Evolutionary conservation across 1,140 invertebrate genomes (phyloP).

Genomic region (Lepidurus packardi): DNA sequence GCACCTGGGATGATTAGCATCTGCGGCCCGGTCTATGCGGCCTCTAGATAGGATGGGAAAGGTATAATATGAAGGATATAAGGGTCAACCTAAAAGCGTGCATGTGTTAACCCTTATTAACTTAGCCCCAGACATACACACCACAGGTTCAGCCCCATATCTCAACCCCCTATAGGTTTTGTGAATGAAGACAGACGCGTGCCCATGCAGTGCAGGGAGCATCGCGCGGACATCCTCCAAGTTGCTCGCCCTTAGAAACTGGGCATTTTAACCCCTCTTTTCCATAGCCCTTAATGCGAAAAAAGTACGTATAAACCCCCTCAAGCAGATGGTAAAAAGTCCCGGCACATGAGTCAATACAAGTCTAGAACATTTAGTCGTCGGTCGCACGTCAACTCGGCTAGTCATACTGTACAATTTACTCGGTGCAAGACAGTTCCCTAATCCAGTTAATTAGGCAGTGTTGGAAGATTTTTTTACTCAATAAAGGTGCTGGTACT

Average conservation of each 20-base stretch:
- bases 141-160: not conserved
- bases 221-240: not conserved
- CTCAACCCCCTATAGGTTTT: not conserved
- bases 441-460: not conserved
- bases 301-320: not conserved
- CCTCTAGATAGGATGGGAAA: not conserved
- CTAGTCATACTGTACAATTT: not conserved
- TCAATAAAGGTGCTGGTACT: too few species aligned
- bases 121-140: constrained; percentile 1
- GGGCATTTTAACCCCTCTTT: not conserved
- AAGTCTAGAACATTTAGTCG: not conserved
- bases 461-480: too few species aligned
- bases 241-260: not conserved
- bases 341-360: not conserved
- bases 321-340: not conserved
- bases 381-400: not conserved
- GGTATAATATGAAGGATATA: not conserved
- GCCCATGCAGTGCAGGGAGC: not conserved
- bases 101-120: constrained; percentile 9
- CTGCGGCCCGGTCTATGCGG: not conserved
- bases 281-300: not conserved
- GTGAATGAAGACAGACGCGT: constrained; percentile 17
- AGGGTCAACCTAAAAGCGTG: constrained; percentile 18
- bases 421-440: not conserved
- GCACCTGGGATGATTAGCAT: constrained; percentile 17